A percentile compares a stretch with the other conserved stretches of the same genome.
Conservation (phyloP, 2,888 invertebrate species). For the Cryptocephalus primarius region DNA sequence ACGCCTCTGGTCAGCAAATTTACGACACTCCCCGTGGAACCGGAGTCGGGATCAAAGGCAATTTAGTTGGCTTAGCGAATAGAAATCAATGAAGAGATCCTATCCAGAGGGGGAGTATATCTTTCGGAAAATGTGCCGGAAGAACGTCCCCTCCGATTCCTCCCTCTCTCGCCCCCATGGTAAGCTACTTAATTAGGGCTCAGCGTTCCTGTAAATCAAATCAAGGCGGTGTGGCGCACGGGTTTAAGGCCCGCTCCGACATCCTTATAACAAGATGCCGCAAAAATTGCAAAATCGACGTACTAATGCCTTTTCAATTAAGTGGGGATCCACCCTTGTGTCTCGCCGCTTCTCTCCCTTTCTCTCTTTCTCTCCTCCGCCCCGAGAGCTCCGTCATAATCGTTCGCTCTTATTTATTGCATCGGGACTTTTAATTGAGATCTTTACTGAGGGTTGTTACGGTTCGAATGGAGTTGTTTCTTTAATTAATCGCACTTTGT, state of each 20-base stretch:
- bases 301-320: conserved; percentile 19
- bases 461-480: no score
- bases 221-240: conserved; percentile 13
- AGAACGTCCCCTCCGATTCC: conserved; percentile 16
- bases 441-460: no score
- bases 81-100: conserved; percentile 33
- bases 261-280: conserved; percentile 22
- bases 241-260: conserved; percentile 18
- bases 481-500: no score
- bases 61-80: conserved; percentile 34
- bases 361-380: background rate
- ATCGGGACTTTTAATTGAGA: background rate
- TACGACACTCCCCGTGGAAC: no score
- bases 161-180: conserved; percentile 19
- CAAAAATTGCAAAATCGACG: conserved; percentile 19
- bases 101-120: conserved; percentile 16
- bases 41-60: conserved; percentile 23
- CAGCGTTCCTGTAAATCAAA: conserved; percentile 30
- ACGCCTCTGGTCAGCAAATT: no score
- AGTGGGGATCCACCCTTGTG: conserved; percentile 5
- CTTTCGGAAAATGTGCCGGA: conserved; percentile 28
- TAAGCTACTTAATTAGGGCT: conserved; percentile 29
- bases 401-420: conserved; percentile 1
- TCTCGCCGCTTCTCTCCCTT: no score
- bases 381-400: background rate